These are phyloP conservation scores for Orthosia incerta DNA, from an alignment of 2,888 invertebrate genomes.

Conservation along the genomic window DNA sequence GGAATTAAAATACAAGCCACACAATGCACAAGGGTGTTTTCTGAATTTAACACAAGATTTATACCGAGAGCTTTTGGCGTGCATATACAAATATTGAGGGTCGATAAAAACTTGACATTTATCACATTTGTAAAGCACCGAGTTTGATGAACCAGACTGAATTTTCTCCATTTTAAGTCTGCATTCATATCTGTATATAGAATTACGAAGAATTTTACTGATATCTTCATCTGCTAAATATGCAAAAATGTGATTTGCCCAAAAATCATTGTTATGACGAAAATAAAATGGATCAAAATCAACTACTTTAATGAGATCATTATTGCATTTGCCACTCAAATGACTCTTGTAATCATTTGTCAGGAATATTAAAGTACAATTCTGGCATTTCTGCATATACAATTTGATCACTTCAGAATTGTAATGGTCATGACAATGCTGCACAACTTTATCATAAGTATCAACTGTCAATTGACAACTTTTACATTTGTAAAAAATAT, in stretches of 20 bases:
- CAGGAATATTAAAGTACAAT: conserved; percentile 73
- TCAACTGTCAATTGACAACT: conserved; percentile 75
- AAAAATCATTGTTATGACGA: conserved; percentile 73
- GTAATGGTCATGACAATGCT: conserved; percentile 82
- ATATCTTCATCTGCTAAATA: conserved; percentile 66
- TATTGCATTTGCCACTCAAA: conserved; percentile 39
- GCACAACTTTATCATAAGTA: conserved; percentile 79
- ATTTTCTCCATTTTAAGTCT: conserved; percentile 79
- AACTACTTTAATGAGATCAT: conserved; percentile 62
- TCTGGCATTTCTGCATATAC: conserved; percentile 64
- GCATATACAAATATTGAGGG: conserved; percentile 70
- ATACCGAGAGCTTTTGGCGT: conserved; percentile 65
- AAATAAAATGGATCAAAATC: conserved; percentile 79
- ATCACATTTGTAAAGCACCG: conserved; percentile 79
- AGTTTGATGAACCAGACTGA: conserved; percentile 73
- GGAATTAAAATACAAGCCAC: conserved; percentile 76
- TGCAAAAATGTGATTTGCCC: conserved; percentile 79
- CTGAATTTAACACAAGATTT: conserved; percentile 67
- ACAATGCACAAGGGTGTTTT: conserved; percentile 75
- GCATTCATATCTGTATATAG: conserved; percentile 80
- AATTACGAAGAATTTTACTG: conserved; percentile 70
- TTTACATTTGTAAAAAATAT: conserved; percentile 73
- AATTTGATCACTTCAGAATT: conserved; percentile 53
- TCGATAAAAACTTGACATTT: conserved; percentile 77
- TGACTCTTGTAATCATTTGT: conserved; percentile 68